Evolutionary conservation across 2,113 vertebrate genomes (phyloP), one percentile per base, ranked within the genome.

Genomic region (Corythoichthys intestinalis): DNA sequence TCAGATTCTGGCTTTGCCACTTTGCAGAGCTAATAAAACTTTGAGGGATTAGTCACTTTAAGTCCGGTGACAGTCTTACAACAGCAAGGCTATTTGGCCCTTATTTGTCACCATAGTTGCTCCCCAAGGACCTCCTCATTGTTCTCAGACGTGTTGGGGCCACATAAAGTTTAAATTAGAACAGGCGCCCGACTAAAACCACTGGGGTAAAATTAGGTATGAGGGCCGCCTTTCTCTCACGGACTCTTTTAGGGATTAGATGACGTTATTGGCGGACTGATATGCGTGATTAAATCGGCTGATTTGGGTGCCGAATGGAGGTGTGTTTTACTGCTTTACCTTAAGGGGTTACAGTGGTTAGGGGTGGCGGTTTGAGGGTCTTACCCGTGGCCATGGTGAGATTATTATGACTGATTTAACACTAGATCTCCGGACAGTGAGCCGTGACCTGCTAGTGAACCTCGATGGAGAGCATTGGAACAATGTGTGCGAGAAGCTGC

Each of bases 341-440:
- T 47, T 56, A 70, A 81, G 78, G 53, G 34, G 5, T 60, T 60
- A 39, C 37, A 41, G 15, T 44, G 0, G 60, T 48, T 13, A 67
- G 70, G 61, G 74, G 78, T 48, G 72, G 67, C n/a, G 67, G 72
- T 85, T 84, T 76, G 83, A 82, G 76, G 73, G 74, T 61, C 81
- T 75, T 72, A 57, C 7, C 61, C 62, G 52, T 75, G 70, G 78
- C 83, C 76, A 71, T 61, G 46, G 80, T 74, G 47, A 84, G 80
- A 90, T 90, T 85, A 76, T 81, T 80, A 90, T 66, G 82, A 79
- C 82, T 85, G 86, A 88, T 89, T 91, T 89, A 91, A 90, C 77
- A 74, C 85, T 81, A 73, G 74, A 86, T 88, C 75, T 86, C 81
- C 46, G 84, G 83, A 88, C 83, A 85, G 85, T 50, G 52, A 76